phyloP scores from a whole-genome alignment of 2,888 invertebrate genomes.

The Eulithis testata region DNA sequence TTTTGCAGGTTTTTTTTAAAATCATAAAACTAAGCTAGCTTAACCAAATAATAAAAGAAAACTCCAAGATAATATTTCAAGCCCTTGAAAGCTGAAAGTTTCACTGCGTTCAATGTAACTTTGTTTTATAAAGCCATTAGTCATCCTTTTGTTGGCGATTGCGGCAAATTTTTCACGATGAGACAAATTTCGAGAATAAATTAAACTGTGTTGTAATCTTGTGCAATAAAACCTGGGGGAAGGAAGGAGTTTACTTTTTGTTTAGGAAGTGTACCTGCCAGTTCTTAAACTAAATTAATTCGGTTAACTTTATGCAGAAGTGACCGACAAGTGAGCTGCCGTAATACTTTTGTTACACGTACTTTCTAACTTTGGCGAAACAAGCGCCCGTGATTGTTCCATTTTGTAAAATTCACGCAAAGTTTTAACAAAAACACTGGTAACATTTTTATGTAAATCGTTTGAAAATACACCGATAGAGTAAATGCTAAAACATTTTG shows the following conservation, averaged over 20 bases:
- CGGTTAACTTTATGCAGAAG: constrained; percentile 44
- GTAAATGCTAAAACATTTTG: neutral
- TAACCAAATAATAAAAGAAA: constrained; percentile 41
- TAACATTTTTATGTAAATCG: constrained; percentile 33
- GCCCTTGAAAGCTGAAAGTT: constrained; percentile 77
- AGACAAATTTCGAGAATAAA: constrained; percentile 83
- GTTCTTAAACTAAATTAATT: constrained; percentile 47
- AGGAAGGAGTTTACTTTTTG: constrained; percentile 51
- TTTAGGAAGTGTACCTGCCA: constrained; percentile 50
- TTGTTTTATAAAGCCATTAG: constrained; percentile 79
- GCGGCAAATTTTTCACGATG: constrained; percentile 80
- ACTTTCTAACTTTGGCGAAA: constrained; percentile 42
- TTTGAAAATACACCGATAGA: neutral
- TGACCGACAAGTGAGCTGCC: constrained; percentile 41
- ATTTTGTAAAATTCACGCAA: constrained; percentile 33
- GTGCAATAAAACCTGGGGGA: constrained; percentile 62
- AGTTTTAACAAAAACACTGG: constrained; percentile 37
- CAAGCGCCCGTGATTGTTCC: constrained; percentile 43
- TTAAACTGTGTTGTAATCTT: constrained; percentile 79
- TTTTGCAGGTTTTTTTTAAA: too few relatives aligned
- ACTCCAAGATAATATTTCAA: constrained; percentile 75
- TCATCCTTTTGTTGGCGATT: constrained; percentile 83
- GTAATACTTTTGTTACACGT: constrained; percentile 39
- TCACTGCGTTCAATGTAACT: constrained; percentile 72
- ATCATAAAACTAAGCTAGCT: neutral